phyloP scores from a whole-genome alignment of 2,797 vertebrate genomes.

The Parauchenoglanis punctatus region DNA sequence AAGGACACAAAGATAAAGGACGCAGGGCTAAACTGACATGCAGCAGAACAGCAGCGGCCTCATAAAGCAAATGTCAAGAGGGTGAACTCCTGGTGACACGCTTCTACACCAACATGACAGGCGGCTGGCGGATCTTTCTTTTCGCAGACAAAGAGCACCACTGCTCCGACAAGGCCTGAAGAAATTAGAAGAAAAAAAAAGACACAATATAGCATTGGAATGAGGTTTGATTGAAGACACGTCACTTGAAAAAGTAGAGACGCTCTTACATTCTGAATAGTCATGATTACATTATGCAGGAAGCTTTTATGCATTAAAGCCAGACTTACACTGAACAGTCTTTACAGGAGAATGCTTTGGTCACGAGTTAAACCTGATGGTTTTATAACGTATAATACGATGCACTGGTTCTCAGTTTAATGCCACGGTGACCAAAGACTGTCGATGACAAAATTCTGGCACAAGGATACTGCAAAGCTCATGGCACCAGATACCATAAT shows the following conservation, averaged over 20 bases:
- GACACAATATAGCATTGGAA: neutral
- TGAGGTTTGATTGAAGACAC: constrained; percentile 2
- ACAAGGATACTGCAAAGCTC: too few species aligned
- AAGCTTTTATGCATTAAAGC: neutral
- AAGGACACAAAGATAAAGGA: neutral
- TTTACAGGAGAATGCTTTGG: neutral
- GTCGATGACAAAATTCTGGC: neutral
- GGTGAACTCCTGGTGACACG: neutral
- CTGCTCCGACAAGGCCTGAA: too few species aligned
- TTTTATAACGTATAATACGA: neutral
- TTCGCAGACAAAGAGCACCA: neutral
- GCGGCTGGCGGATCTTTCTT: neutral
- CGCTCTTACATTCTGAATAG: constrained; percentile 3
- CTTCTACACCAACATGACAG: neutral
- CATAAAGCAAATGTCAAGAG: neutral
- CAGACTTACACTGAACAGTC: neutral
- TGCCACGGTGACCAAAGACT: neutral
- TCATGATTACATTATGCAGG: constrained; percentile 17
- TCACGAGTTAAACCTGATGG: neutral
- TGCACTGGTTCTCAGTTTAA: neutral
- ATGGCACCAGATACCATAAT: too few species aligned
- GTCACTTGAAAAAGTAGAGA: neutral
- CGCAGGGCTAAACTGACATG: neutral
- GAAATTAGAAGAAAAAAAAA: neutral
- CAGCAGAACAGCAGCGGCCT: neutral